Conservation (phyloP, 2,888 invertebrate species). For the Stenichneumon culpator region DNA sequence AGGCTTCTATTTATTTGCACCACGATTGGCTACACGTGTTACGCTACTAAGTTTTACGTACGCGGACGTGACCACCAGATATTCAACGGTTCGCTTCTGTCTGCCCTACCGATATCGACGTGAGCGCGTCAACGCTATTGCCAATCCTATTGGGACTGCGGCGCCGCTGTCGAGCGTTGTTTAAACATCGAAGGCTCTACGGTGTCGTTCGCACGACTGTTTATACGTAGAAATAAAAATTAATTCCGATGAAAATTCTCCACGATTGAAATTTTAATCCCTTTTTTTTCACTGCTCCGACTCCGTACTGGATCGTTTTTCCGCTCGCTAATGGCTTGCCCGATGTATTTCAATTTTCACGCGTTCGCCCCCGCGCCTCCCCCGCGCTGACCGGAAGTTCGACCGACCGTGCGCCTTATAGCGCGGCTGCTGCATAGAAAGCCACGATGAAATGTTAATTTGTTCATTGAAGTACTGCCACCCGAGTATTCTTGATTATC, state of each 20-base stretch:
- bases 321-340: constrained; percentile 42
- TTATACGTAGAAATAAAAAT: background rate
- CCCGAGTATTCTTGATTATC: constrained; percentile 55
- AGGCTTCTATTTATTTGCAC: constrained; percentile 64
- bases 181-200: background rate
- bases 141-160: constrained; percentile 23
- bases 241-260: background rate
- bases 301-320: background rate
- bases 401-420: background rate
- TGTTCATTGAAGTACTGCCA: constrained; percentile 48
- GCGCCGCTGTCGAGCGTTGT: constrained; percentile 6
- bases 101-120: constrained; percentile 36
- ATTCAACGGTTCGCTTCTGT: constrained; percentile 38
- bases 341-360: constrained; percentile 49
- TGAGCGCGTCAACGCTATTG: constrained; percentile 21
- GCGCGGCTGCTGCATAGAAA: constrained; percentile 25
- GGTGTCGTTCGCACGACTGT: background rate
- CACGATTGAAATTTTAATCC: background rate
- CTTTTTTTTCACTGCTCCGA: background rate
- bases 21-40: constrained; percentile 59
- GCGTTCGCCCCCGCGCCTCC: constrained; percentile 13
- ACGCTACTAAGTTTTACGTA: constrained; percentile 47
- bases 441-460: constrained; percentile 64
- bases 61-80: constrained; percentile 55
- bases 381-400: background rate